phyloP scores from a whole-genome alignment of 2,113 vertebrate genomes.

The Anarrhichthys ocellatus region DNA sequence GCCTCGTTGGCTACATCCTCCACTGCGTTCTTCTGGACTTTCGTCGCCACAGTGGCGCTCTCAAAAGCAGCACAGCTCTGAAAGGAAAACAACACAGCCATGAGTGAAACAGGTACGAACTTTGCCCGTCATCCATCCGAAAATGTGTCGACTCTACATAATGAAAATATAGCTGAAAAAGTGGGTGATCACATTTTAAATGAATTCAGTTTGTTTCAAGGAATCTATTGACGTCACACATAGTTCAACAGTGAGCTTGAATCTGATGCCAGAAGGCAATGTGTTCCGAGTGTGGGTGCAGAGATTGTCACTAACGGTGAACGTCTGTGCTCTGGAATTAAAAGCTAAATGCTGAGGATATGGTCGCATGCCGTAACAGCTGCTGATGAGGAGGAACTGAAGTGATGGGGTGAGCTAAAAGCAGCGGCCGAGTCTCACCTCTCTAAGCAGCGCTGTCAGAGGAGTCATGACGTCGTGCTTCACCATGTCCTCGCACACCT shows the following conservation, averaged over 20 bases:
- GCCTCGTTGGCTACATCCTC: constrained; percentile 94
- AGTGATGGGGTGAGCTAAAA: constrained; percentile 53
- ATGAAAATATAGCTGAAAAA: not conserved
- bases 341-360: constrained; percentile 6
- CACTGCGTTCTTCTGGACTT: constrained; percentile 80
- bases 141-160: not conserved
- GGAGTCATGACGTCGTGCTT: constrained; percentile 94
- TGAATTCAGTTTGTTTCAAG: not conserved
- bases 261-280: not conserved
- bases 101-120: not conserved
- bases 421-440: constrained; percentile 83
- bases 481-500: constrained; percentile 97
- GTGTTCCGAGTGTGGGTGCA: not conserved
- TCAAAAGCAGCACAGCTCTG: constrained; percentile 89
- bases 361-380: not conserved
- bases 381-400: constrained; percentile 51
- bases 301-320: not conserved
- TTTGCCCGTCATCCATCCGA: not conserved
- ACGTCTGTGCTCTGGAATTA: constrained; percentile 6
- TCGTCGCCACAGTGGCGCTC: constrained; percentile 71
- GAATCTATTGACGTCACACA: not conserved
- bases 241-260: not conserved
- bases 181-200: not conserved
- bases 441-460: constrained; percentile 89
- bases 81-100: constrained; percentile 59